Percentiles rank a stretch among this genome's conserved stretches.
These are phyloP conservation scores for Bombus confusus DNA, from an alignment of 1,140 invertebrate species.

Conservation along the genomic window DNA sequence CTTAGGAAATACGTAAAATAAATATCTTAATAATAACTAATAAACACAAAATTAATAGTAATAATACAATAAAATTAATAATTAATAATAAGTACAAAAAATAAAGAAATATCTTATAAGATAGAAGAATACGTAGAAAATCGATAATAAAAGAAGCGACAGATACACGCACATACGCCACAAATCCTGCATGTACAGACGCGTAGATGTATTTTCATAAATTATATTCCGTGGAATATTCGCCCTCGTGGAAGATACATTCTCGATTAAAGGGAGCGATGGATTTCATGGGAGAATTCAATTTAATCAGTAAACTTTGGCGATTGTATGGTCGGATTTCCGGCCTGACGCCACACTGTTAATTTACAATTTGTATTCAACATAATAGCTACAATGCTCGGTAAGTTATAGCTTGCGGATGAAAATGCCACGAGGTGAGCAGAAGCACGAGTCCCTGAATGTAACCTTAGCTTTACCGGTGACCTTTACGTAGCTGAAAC, in stretches of 20 bases:
- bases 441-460: constrained; percentile 2
- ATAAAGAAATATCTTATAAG: no score
- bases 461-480: constrained; percentile 47
- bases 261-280: background rate
- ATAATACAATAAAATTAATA: no score
- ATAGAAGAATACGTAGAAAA: no score
- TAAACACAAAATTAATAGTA: no score
- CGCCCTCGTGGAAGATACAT: background rate
- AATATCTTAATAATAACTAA: no score
- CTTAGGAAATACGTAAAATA: no score
- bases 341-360: background rate
- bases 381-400: background rate
- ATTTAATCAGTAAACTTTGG: no score
- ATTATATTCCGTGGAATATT: background rate
- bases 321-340: background rate
- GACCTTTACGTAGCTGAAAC: constrained; percentile 59
- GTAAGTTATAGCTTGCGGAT: constrained; percentile 43
- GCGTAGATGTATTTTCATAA: no score
- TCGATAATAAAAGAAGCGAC: no score
- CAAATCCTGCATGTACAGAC: no score
- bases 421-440: constrained; percentile 48
- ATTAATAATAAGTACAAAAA: no score
- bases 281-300: background rate
- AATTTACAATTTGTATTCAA: constrained; percentile 40
- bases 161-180: no score